Evolutionary conservation across 2,113 vertebrate genomes (phyloP).

Genomic region (Semnornis frantzii): DNA sequence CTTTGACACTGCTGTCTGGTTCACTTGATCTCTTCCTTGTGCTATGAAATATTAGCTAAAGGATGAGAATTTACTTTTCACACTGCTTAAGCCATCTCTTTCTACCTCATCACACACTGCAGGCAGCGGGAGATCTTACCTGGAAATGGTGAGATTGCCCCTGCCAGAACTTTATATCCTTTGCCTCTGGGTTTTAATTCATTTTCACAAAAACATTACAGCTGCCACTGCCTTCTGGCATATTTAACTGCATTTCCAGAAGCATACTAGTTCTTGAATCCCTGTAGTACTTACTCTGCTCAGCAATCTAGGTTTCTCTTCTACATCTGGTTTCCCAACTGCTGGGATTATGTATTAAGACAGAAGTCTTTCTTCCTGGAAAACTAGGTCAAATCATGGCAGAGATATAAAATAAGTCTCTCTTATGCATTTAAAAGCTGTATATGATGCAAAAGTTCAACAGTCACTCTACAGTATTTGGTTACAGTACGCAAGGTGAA

Average conservation of each 20-base stretch:
- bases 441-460: neutral
- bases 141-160: neutral
- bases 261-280: neutral
- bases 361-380: neutral
- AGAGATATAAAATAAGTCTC: neutral
- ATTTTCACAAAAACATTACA: neutral
- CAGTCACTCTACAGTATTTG: neutral
- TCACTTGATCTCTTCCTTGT: neutral
- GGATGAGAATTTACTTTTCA: neutral
- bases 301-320: constrained; percentile 15
- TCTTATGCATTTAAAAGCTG: neutral
- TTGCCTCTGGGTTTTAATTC: neutral
- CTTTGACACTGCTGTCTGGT: neutral
- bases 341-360: neutral
- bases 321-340: constrained; percentile 6
- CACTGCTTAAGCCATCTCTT: neutral
- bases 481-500: neutral
- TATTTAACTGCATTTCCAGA: constrained; percentile 25
- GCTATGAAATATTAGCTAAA: neutral
- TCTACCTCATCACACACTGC: neutral
- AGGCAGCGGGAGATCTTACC: neutral
- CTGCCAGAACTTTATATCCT: neutral
- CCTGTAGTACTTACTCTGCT: neutral
- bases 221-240: neutral
- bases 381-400: neutral